A percentile compares a stretch with the other conserved stretches of the same genome.
phyloP scores from a whole-genome alignment of 2,888 invertebrate genomes.

The Thalpophila matura region DNA sequence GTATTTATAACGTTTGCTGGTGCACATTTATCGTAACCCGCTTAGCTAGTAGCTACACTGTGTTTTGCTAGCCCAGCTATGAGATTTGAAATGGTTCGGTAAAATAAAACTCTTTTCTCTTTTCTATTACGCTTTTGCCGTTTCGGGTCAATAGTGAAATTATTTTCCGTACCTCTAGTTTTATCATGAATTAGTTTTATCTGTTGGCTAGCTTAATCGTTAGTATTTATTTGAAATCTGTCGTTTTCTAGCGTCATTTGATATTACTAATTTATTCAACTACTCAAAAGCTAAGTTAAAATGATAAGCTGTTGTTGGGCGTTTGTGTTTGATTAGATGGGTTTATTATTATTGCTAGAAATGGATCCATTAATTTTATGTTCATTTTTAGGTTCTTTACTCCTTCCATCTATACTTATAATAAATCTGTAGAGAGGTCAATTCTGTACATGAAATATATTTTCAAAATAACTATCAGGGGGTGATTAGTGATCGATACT shows the following conservation, averaged over 20 bases:
- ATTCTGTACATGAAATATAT: no score
- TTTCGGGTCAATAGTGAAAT: conserved; percentile 34
- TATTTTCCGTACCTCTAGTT: conserved; percentile 13
- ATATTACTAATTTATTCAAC: not conserved
- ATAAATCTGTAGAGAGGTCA: no score
- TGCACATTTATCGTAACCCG: conserved; percentile 38
- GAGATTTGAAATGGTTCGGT: conserved; percentile 35
- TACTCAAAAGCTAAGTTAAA: not conserved
- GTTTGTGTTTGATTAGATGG: not conserved
- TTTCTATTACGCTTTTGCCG: conserved; percentile 27
- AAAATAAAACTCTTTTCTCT: conserved; percentile 37
- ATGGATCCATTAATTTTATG: conserved; percentile 11
- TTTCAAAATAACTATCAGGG: no score
- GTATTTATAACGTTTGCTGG: conserved; percentile 41
- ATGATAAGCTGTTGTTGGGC: not conserved
- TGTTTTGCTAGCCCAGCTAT: conserved; percentile 30
- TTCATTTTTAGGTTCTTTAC: conserved; percentile 14
- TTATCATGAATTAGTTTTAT: conserved; percentile 25
- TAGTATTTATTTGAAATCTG: not conserved
- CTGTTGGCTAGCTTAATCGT: conserved; percentile 11
- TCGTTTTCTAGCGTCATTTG: not conserved
- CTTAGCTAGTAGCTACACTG: conserved; percentile 33
- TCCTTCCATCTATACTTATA: no score
- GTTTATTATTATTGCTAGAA: no score
- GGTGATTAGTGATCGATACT: no score